phyloP scores from a whole-genome alignment of 2,113 vertebrate genomes.

The Sminthopsis crassicaudata region DNA sequence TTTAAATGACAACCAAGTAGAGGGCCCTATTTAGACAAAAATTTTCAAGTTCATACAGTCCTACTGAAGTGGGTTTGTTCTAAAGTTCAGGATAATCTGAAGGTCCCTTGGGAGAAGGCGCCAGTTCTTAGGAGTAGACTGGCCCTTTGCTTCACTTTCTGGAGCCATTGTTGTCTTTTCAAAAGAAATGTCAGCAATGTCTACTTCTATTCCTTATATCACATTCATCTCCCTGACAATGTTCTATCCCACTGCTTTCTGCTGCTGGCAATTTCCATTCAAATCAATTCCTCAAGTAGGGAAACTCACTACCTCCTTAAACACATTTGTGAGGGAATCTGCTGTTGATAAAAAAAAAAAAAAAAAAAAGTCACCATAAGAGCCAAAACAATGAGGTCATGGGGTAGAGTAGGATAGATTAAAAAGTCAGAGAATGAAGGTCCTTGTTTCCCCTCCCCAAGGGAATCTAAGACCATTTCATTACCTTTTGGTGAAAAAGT shows the following conservation, averaged over 20 bases:
- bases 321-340: background rate
- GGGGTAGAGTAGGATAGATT: background rate
- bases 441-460: too few relatives aligned
- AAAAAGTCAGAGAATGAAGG: background rate
- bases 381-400: background rate
- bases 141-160: background rate
- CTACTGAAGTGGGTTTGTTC: background rate
- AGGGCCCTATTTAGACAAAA: background rate
- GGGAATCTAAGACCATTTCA: too few relatives aligned
- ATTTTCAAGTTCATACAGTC: background rate
- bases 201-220: background rate
- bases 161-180: background rate
- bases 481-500: too few relatives aligned
- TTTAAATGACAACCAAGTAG: background rate
- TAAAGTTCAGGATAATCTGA: background rate
- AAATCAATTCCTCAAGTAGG: background rate
- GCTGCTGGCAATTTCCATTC: background rate
- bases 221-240: background rate
- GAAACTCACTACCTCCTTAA: background rate
- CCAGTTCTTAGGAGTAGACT: background rate
- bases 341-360: background rate
- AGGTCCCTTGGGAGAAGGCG: background rate
- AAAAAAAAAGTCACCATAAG: background rate
- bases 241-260: background rate
- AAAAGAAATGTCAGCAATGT: background rate